phyloP scores from a whole-genome alignment of 2,888 invertebrate species.

The Tachina fera region DNA sequence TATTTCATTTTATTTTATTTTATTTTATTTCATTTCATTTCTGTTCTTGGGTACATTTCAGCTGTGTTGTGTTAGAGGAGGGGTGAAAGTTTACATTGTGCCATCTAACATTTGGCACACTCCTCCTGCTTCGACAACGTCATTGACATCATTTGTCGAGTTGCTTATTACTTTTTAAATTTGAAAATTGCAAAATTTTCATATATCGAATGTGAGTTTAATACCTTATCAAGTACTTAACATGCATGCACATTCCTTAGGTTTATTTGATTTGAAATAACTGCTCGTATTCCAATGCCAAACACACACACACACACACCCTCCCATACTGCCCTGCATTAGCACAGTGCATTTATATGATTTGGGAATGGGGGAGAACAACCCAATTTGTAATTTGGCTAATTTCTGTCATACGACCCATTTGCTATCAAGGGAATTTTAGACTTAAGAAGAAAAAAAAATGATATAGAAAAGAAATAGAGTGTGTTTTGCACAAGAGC shows the following conservation, averaged over 20 bases:
- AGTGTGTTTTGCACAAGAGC: conserved; percentile 27
- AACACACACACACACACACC: not conserved
- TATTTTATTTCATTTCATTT: not conserved
- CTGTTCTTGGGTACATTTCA: not conserved
- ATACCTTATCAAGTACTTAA: conserved; percentile 70
- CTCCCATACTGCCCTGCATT: not conserved
- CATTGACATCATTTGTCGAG: conserved; percentile 62
- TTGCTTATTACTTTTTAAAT: conserved; percentile 66
- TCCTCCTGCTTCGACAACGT: conserved; percentile 58
- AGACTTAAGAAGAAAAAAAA: conserved; percentile 12
- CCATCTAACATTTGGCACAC: conserved; percentile 65
- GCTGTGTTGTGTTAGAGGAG: not conserved
- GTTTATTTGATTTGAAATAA: conserved; percentile 57
- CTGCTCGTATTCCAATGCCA: not conserved
- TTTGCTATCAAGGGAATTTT: conserved; percentile 69
- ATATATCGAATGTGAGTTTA: conserved; percentile 67
- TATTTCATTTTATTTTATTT: not conserved
- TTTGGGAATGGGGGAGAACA: conserved; percentile 38
- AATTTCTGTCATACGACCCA: conserved; percentile 71
- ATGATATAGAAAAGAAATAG: not conserved
- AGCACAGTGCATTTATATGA: conserved; percentile 17
- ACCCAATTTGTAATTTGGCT: conserved; percentile 71
- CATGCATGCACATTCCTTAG: conserved; percentile 66
- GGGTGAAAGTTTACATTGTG: not conserved
- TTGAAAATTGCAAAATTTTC: conserved; percentile 65